These are phyloP conservation scores for Novumbra hubbsi DNA, from an alignment of 2,797 vertebrate species.

Conservation along the genomic window DNA sequence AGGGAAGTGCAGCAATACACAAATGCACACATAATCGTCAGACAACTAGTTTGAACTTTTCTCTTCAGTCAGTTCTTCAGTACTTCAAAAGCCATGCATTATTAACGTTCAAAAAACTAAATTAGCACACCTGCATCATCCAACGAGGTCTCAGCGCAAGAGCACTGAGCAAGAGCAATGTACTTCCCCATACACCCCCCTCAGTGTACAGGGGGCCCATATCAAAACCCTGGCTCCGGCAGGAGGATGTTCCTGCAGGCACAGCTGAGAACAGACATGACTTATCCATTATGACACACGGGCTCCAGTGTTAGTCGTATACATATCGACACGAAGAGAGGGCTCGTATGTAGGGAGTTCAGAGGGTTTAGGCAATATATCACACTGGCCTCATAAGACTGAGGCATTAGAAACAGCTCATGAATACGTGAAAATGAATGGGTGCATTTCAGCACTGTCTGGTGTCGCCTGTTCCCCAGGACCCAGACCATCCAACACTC, in stretches of 20 bases:
- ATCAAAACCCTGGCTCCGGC: constrained; percentile 34
- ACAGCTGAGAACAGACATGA: constrained; percentile 5
- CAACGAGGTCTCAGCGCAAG: constrained; percentile 44
- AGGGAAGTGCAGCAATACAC: constrained; percentile 22
- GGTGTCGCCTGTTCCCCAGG: neutral
- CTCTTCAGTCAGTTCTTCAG: constrained; percentile 29
- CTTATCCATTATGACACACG: constrained; percentile 38
- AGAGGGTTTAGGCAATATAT: neutral
- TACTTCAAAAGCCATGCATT: constrained; percentile 20
- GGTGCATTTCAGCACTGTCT: no score
- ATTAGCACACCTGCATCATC: constrained; percentile 49
- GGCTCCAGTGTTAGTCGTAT: neutral
- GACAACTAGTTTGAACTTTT: constrained; percentile 25
- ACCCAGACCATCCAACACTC: constrained; percentile 4
- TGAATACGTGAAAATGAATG: no score
- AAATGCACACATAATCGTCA: constrained; percentile 19
- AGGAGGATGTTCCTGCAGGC: constrained; percentile 27
- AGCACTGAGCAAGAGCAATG: no score
- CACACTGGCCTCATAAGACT: no score
- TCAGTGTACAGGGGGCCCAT: constrained; percentile 17
- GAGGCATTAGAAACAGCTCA: no score
- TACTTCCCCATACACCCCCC: constrained; percentile 25
- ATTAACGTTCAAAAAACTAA: constrained; percentile 32
- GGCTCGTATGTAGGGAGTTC: no score
- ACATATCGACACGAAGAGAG: no score